These are phyloP conservation scores for Sphyrna mokarran DNA, from an alignment of 2,113 vertebrate species.

Conservation along the genomic window DNA sequence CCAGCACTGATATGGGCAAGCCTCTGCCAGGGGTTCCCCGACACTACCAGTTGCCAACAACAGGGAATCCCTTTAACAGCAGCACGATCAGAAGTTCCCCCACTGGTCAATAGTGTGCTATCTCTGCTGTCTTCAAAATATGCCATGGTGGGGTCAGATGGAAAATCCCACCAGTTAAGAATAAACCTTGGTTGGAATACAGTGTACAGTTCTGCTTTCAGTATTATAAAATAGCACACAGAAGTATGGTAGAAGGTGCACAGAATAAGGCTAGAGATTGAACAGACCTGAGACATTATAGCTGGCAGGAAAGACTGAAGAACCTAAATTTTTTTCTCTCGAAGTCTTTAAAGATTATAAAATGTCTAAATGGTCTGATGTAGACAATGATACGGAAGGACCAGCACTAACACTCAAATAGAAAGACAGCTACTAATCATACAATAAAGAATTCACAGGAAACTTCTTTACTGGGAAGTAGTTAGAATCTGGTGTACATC, in stretches of 20 bases:
- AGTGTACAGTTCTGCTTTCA: background rate
- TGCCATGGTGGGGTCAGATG: too few species aligned
- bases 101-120: too few species aligned
- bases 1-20: too few species aligned
- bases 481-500: background rate
- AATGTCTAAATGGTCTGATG: background rate
- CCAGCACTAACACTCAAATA: background rate
- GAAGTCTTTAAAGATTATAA: background rate
- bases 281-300: background rate
- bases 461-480: background rate
- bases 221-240: background rate
- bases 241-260: background rate
- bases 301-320: background rate
- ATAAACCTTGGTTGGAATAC: too few species aligned
- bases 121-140: too few species aligned
- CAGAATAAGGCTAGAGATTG: background rate
- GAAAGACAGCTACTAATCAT: too few species aligned
- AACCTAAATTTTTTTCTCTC: background rate
- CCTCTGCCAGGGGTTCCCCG: too few species aligned
- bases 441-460: background rate
- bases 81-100: too few species aligned
- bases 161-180: too few species aligned
- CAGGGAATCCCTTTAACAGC: too few species aligned
- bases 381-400: background rate
- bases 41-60: too few species aligned